Base-by-base conservation (phyloP, 2,797 vertebrate genomes). In the Clamator glandarius region DNA sequence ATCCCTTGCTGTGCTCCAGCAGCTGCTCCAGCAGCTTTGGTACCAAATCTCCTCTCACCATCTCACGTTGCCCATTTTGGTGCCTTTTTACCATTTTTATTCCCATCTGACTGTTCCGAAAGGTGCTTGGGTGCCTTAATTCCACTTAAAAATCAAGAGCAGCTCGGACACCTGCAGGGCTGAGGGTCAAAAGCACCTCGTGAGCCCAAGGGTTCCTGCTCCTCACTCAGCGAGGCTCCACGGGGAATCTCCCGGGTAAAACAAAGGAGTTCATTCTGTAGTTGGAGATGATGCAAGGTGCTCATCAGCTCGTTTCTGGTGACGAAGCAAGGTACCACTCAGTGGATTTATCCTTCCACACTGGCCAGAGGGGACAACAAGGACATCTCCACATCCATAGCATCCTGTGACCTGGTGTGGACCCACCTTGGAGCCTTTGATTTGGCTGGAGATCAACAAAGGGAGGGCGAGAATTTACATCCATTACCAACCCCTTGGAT, bases 151-250 rank as follows among this genome's bases (percentile, higher is more conserved):
- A 55, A 55, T 15, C 15, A 24, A 0, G 0, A 59, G 54, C 1
- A 41, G 70, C 46, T 82, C 13, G 12, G n/a, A 15, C 2, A 19
- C 14, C 46, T 4, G 1, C 6, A 46, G 15, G n/a, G 55, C 66
- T 67, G 72, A 11, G 8, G 4, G 54, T 26, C 16, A 15, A n/a
- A n/a, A n/a, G n/a, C n/a, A n/a, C n/a, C n/a, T n/a, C n/a, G n/a
- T n/a, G n/a, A n/a, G n/a, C n/a, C n/a, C n/a, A 73, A 12, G 5
- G 0, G 8, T 28, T 16, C 67, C 68, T 25, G 63, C 23, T 28
- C 44, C 31, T 4, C 7, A 5, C 5, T 57, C 57, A 9, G 0
- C 0, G 0, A 26, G 8, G 44, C 19, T 21, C 46, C 46, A 46
- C 20, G 20, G 12, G 28, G 72, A 35, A 74, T 48, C 52, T 3